These are phyloP conservation scores for Creontiades dilutus DNA, from an alignment of 2,888 invertebrate species.

Conservation along the genomic window DNA sequence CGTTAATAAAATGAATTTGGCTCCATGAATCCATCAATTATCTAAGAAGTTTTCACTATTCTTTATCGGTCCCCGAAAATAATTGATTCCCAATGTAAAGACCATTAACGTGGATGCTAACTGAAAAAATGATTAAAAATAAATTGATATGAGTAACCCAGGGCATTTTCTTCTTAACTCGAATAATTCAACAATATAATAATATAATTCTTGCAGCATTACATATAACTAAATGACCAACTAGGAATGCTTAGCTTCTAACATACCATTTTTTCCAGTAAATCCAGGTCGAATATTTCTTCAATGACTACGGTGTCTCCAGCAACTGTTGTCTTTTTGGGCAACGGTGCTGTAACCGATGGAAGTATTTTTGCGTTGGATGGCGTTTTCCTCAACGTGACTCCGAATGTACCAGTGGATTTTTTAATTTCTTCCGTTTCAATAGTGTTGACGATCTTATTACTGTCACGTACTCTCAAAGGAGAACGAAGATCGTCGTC, in stretches of 20 bases:
- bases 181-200: too few relatives aligned
- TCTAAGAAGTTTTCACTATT: too few relatives aligned
- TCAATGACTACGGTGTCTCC: constrained; percentile 80
- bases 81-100: too few relatives aligned
- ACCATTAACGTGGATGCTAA: too few relatives aligned
- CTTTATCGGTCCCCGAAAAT: too few relatives aligned
- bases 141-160: too few relatives aligned
- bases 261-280: constrained; percentile 86
- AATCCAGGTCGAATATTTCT: constrained; percentile 85
- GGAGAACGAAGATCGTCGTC: constrained; percentile 58
- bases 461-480: constrained; percentile 69
- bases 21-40: too few relatives aligned
- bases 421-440: constrained; percentile 29
- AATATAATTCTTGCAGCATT: too few relatives aligned
- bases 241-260: neutral
- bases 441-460: constrained; percentile 52
- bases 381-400: constrained; percentile 83
- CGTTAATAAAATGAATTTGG: too few relatives aligned
- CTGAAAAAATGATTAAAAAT: too few relatives aligned
- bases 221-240: too few relatives aligned
- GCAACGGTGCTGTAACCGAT: constrained; percentile 54
- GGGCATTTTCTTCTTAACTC: too few relatives aligned
- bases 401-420: constrained; percentile 82
- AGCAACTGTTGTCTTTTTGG: constrained; percentile 55
- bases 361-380: constrained; percentile 78